These are phyloP conservation scores for Apodemia zela DNA, from an alignment of 2,888 invertebrate species.

Conservation along the genomic window DNA sequence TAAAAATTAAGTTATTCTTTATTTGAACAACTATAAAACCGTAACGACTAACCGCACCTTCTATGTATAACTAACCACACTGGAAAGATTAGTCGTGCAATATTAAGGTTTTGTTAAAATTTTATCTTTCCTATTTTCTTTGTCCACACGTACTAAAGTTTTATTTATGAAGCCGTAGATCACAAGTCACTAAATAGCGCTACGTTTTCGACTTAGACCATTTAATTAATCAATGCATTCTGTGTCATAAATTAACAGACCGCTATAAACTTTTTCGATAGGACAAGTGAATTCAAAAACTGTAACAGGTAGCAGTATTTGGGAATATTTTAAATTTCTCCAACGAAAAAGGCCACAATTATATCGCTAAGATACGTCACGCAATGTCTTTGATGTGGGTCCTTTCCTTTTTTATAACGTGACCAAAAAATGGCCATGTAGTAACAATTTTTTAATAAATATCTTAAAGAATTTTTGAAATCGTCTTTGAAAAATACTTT, in stretches of 20 bases:
- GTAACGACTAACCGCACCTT: too few relatives aligned
- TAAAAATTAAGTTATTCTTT: too few relatives aligned
- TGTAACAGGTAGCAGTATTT: conserved; percentile 62
- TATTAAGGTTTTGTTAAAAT: background rate
- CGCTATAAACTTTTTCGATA: conserved; percentile 68
- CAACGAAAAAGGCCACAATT: conserved; percentile 54
- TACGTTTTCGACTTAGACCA: conserved; percentile 26
- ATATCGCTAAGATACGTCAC: conserved; percentile 33
- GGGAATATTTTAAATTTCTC: conserved; percentile 51
- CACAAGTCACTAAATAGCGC: background rate
- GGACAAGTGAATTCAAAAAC: conserved; percentile 71
- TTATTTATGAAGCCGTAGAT: background rate
- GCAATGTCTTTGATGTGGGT: conserved; percentile 19
- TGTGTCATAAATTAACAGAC: conserved; percentile 57
- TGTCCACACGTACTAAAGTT: background rate
- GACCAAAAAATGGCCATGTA: background rate
- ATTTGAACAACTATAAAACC: too few relatives aligned
- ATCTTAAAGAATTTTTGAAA: conserved; percentile 18
- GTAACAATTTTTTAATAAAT: conserved; percentile 17
- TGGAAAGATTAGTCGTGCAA: background rate
- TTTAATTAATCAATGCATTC: conserved; percentile 64
- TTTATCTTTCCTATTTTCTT: background rate
- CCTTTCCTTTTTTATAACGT: conserved; percentile 20
- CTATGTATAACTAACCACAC: background rate
- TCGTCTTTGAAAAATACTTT: conserved; percentile 18